Base-by-base conservation (phyloP, 1,140 invertebrate genomes). In the Trachelipus rathkii region DNA sequence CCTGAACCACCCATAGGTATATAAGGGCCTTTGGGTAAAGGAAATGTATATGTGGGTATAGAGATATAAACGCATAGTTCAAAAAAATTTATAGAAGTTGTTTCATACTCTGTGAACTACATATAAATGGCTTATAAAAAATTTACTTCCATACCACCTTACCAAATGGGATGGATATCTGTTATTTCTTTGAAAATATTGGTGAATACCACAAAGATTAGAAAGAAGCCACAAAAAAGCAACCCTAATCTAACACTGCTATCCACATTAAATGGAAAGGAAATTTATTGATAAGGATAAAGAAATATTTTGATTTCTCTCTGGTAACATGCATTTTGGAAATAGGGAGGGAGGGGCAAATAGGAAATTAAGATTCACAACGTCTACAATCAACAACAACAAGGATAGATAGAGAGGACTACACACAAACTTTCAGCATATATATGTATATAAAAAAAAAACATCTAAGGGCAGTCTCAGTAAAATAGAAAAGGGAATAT, bases 31-130 rank as follows among this genome's bases (percentile, higher is more conserved):
- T 60, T 60, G 50, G 50, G 50, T 60, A 60, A 60, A 60, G 50
- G 50, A 60, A 60, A 60, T 60, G 50, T 60, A 60, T 13, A 60
- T 60, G 50, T 60, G 50, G 50, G 50, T 60, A 60, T 60, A 60
- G 33, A 33, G 6, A 33, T 33, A 33, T 33, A 33, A 33, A 33
- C 33, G 33, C 33, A 33, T 1, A 33, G 33, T 33, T 33, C 33
- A 33, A 33, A 33, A 33, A 33, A 33, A 33, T 33, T 6, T 6
- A 33, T 33, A 33, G 33, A 33, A 33, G 33, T 33, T 1, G 33
- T 33, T 33, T 33, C 33, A 33, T 33, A 33, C 1, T 33, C 33
- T 33, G 33, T 33, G 33, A 33, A 33, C 33, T 33, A 33, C 33
- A 33, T 33, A 33, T n/a, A n/a, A n/a, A n/a, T 33, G 33, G 6